Percentiles rank a stretch among this genome's conserved stretches.
These are phyloP conservation scores for Strigamia crassipes DNA, from an alignment of 2,888 invertebrate species.

Conservation along the genomic window DNA sequence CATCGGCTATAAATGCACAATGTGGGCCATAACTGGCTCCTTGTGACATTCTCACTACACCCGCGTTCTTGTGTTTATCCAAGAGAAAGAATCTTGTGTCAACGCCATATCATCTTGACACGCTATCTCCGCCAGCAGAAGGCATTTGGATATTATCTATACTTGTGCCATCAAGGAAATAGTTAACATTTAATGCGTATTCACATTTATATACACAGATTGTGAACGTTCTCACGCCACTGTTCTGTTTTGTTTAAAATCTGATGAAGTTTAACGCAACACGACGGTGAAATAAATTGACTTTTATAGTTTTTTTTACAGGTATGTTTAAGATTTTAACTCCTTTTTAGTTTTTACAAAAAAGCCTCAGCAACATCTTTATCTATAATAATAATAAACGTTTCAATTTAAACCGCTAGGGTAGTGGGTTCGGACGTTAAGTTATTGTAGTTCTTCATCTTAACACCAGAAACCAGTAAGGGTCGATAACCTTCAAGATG, in stretches of 20 bases:
- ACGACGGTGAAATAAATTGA: neutral
- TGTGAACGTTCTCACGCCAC: conserved; percentile 8
- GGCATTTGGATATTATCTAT: conserved; percentile 24
- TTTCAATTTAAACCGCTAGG: neutral
- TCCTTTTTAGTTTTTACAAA: neutral
- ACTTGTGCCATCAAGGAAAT: conserved; percentile 33
- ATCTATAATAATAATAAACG: neutral
- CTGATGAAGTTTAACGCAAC: neutral
- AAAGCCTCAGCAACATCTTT: no score
- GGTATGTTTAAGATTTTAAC: neutral
- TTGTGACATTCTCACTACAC: conserved; percentile 20
- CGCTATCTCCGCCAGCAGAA: conserved; percentile 11
- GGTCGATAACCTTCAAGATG: no score
- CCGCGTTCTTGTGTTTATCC: conserved; percentile 15
- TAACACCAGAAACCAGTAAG: no score
- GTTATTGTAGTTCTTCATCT: no score
- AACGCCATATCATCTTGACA: conserved; percentile 39
- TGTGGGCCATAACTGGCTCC: conserved; percentile 31
- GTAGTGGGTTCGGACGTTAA: no score
- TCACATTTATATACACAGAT: conserved; percentile 7
- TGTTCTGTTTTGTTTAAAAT: neutral
- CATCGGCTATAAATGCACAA: conserved; percentile 35
- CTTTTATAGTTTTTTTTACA: neutral
- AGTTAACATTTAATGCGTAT: conserved; percentile 25
- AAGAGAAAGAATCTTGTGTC: conserved; percentile 40